Evolutionary conservation across 2,113 vertebrate genomes (phyloP), one percentile per base, ranked within the genome.

Genomic region (Callionymus lyra): DNA sequence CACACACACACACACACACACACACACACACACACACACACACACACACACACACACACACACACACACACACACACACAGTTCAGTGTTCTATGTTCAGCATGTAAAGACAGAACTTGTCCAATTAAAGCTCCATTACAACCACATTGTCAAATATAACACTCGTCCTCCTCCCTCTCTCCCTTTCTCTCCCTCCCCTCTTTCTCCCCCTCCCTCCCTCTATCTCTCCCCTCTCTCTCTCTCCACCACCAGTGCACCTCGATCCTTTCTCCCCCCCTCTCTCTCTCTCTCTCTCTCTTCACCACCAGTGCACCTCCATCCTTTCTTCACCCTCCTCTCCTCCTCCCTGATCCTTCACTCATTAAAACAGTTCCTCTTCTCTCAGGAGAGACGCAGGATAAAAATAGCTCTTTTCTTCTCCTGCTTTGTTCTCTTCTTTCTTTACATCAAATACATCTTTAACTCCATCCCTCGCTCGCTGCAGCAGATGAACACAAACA

Each of bases 351-450:
- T 61, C 51, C 53, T 63, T 44, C 55, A 16, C 74, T 84, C 74
- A 80, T 81, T 83, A 85, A 81, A 82, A 55, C 63, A 34, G 55
- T 51, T 60, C 66, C 57, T 44, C 56, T 35, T 52, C 59, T 71
- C 66, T 56, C 71, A 18, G 41, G 65, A 70, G 74, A 72, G 70
- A 46, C 37, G 45, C 14, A 51, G 44, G 58, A 53, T 82, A 84
- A 82, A 82, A 79, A 81, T 84, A 82, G 71, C 63, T 63, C 42
- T 63, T 47, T 44, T 70, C 33, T 43, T 34, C 31, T 31, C 9
- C 34, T 44, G 51, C 31, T 40, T 58, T 35, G 21, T 44, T 44
- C 32, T 45, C 17, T 65, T 40, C 17, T 6, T 52, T 68, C 58
- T 44, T 41, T 67, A 72, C 65, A 68, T 77, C 62, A 79, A 73